These are phyloP conservation scores for Strigamia maritima DNA, from an alignment of 2,888 invertebrate species.

Conservation along the genomic window DNA sequence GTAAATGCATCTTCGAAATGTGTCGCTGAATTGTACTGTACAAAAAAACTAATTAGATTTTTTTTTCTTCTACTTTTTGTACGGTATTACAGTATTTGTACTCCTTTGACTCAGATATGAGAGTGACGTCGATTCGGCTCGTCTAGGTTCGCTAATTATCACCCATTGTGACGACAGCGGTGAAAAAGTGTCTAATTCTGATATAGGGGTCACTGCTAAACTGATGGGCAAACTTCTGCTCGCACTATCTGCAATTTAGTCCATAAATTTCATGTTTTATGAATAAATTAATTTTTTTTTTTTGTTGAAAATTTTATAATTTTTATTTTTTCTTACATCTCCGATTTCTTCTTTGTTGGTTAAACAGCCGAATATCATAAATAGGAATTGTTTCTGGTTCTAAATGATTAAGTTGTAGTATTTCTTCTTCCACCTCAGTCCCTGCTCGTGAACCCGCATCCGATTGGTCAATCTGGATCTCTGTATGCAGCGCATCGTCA, in stretches of 20 bases:
- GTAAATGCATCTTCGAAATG: constrained; percentile 38
- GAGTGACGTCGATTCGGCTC: constrained; percentile 35
- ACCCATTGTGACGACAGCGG: constrained; percentile 38
- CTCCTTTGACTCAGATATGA: constrained; percentile 35
- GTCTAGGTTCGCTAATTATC: constrained; percentile 22
- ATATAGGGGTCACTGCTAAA: constrained; percentile 35
- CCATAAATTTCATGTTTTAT: not conserved
- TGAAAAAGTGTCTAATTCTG: constrained; percentile 18
- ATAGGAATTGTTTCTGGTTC: constrained; percentile 36
- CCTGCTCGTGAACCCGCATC: constrained; percentile 1
- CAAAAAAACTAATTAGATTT: not conserved
- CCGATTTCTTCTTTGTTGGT: not conserved
- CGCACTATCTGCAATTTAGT: not conserved
- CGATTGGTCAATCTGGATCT: constrained; percentile 36
- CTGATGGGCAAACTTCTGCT: constrained; percentile 36
- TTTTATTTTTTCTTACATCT: not conserved
- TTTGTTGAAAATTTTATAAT: not conserved
- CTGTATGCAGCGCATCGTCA: constrained; percentile 20
- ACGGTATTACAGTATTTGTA: constrained; percentile 20
- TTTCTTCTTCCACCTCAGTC: not conserved
- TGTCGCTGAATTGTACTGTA: constrained; percentile 31
- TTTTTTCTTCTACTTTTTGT: not conserved
- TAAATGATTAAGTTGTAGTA: not conserved
- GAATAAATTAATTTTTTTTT: not conserved
- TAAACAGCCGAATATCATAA: constrained; percentile 28